Evolutionary conservation across 2,888 invertebrate genomes (phyloP), one percentile per base, ranked within the genome.

Genomic region (Hydroisotoma schaefferi): DNA sequence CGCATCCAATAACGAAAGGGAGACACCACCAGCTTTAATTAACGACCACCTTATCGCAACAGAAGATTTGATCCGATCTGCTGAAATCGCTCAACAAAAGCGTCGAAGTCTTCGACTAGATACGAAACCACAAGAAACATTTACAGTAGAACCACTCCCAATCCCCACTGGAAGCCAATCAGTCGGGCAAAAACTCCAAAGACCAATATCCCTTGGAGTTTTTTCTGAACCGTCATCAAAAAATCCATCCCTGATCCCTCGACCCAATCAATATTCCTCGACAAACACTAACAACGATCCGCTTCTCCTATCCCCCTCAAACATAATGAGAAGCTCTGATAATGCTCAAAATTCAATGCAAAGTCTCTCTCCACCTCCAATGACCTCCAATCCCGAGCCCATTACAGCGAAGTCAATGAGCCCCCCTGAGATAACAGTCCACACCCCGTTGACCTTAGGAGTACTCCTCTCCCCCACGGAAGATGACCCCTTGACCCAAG

Each of bases 181-280:
- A 3, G n/a, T 15, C 5, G 18, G 20, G 6, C 46, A 47, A 28
- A 52, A 49, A 46, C 53, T 47, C 0, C 38, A 53, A 25, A 26
- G 65, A 20, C 65, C 65, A 12, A 43, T 55, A 12, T 65, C 65
- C 12, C 47, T 65, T 1, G 65, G 65, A 53, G 61, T 61, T n/a
- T 65, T 61, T 37, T 59, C 58, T 23, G 25, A 33, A 10, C 5
- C 43, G 5, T 12, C 22, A 23, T 8, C 46, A 23, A 15, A 8
- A 22, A n/a, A 2, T 25, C 8, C 15, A n/a, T n/a, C n/a, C n/a
- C n/a, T n/a, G n/a, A n/a, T n/a, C n/a, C n/a, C n/a, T n/a, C n/a
- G n/a, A n/a, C n/a, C n/a, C n/a, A n/a, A n/a, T n/a, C 22, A 12
- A 12, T 23, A 25, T 3, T 8, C 46, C 46, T 20, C 23, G 5